Percentiles rank a stretch among this genome's conserved stretches.
phyloP scores from a whole-genome alignment of 1,140 invertebrate species.

The Solenopsis invicta region DNA sequence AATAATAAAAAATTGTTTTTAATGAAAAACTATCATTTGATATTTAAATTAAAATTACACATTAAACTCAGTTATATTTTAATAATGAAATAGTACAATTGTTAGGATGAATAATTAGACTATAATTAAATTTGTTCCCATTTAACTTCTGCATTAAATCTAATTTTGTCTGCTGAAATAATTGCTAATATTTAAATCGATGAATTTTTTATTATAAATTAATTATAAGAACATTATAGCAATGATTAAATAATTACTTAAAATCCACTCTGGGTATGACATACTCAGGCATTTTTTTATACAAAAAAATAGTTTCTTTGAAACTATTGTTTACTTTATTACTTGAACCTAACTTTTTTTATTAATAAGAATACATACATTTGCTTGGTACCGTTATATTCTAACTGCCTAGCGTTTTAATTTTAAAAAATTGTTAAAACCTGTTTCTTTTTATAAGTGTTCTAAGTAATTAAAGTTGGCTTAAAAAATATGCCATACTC shows the following conservation, averaged over 20 bases:
- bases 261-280: too few species aligned
- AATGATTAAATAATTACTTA: not conserved
- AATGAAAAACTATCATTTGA: not conserved
- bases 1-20: not conserved
- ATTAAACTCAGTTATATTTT: not conserved
- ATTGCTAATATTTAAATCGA: not conserved
- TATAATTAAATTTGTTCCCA: not conserved
- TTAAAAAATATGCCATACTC: too few species aligned
- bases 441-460: too few species aligned
- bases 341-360: too few species aligned
- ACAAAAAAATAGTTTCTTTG: too few species aligned
- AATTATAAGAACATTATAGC: not conserved
- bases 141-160: not conserved
- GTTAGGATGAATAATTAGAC: not conserved
- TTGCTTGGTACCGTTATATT: too few species aligned
- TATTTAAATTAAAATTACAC: conserved; percentile 61
- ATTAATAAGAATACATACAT: too few species aligned
- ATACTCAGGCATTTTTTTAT: too few species aligned
- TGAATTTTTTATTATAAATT: conserved; percentile 3
- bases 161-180: not conserved
- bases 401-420: too few species aligned
- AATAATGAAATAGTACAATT: not conserved
- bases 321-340: too few species aligned
- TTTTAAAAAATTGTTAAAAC: too few species aligned
- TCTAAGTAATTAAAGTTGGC: too few species aligned